Percentiles rank a stretch among this genome's conserved stretches.
Evolutionary conservation across 2,113 vertebrate species (phyloP).

Genomic region (Cynopterus brachyotis): DNA sequence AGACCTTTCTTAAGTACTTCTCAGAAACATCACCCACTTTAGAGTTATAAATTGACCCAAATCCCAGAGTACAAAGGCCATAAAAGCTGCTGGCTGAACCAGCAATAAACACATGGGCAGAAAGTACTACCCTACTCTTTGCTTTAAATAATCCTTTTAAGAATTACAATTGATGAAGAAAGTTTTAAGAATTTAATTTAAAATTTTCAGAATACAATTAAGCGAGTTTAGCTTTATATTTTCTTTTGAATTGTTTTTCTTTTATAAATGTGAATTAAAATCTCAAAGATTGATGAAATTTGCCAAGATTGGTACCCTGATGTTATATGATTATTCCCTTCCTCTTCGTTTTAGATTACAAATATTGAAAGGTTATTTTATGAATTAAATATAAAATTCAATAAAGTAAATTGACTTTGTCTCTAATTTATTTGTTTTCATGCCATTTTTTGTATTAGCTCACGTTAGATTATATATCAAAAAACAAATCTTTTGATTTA

Average conservation of each 20-base stretch:
- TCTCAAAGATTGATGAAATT: conserved; percentile 17
- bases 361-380: neutral
- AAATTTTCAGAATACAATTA: neutral
- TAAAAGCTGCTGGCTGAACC: too few species aligned
- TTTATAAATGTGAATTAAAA: neutral
- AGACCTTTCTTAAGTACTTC: too few species aligned
- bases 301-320: neutral
- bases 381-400: neutral
- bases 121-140: neutral
- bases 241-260: neutral
- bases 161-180: neutral
- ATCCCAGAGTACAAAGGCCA: too few species aligned
- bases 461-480: neutral
- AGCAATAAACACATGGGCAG: too few species aligned
- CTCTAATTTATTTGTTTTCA: conserved; percentile 9
- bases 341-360: neutral
- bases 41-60: too few species aligned
- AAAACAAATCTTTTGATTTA: neutral
- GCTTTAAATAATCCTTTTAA: neutral
- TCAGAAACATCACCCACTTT: too few species aligned
- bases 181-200: neutral
- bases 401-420: neutral
- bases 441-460: neutral
- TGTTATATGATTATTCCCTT: neutral
- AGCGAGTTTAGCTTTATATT: neutral